A percentile compares a stretch with the other conserved stretches of the same genome.
Conservation (phyloP, 1,140 invertebrate species). For the Pararge aegeria region DNA sequence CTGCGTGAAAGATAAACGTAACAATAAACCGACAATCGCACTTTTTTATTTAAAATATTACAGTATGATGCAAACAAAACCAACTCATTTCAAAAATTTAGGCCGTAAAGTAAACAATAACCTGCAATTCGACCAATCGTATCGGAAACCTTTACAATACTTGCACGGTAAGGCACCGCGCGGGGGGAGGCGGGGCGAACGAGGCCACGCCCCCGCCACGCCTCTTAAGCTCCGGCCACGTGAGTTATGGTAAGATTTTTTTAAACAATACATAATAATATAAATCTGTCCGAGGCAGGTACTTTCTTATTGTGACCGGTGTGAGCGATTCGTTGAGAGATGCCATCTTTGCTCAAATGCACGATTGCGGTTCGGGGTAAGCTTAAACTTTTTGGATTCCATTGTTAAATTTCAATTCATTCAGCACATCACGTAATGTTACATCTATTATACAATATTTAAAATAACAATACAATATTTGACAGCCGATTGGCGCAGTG, state of each 20-base stretch:
- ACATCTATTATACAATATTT: no score
- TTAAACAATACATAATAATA: slow-evolving; percentile 38
- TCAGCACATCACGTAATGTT: no score
- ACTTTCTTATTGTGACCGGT: slow-evolving; percentile 21
- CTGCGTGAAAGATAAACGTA: no score
- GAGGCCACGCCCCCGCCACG: slow-evolving; percentile 40
- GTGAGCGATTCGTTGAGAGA: slow-evolving; percentile 1
- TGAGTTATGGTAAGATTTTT: slow-evolving; percentile 46
- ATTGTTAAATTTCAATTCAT: no score
- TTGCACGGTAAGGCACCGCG: slow-evolving; percentile 52
- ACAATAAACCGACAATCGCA: no score
- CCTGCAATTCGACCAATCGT: slow-evolving; percentile 36
- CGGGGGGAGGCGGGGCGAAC: slow-evolving; percentile 35
- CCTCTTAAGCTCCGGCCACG: slow-evolving; percentile 40
- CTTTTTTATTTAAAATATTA: no score
- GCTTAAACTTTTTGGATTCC: no score
- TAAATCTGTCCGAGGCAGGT: slow-evolving; percentile 23
- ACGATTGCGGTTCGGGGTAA: neutral
- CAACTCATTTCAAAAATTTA: slow-evolving; percentile 11
- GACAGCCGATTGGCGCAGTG: no score
- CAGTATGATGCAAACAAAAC: neutral
- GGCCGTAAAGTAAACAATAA: slow-evolving; percentile 29
- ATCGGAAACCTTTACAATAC: slow-evolving; percentile 48
- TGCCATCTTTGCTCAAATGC: slow-evolving; percentile 13
- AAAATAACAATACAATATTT: no score